Base-by-base conservation (phyloP, 2,113 vertebrate genomes). In the Conger conger region DNA sequence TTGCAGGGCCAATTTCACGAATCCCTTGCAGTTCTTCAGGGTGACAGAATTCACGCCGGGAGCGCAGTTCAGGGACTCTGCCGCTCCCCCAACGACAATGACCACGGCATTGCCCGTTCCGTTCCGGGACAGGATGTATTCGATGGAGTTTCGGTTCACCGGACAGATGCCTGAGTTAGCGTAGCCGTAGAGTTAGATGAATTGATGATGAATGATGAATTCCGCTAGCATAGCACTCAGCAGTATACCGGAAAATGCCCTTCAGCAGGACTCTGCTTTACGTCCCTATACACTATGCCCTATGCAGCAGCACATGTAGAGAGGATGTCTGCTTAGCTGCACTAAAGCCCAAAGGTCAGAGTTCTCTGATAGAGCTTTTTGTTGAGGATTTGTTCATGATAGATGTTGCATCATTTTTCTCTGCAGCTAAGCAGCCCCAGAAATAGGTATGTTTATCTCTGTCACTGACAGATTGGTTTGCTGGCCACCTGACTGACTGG, bases 21-120 rank as follows among this genome's bases (percentile, higher is more conserved):
- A 99, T 85, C 98, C 98, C 89, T 99, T 99, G 27, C 98, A 94
- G 77, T 96, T 96, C 88, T 93, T 97, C 87, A 99, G 90, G 0
- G 95, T 97, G 88, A 99, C 97, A 0, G 93, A 93, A 57, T 98
- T 97, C 90, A 94, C 95, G 84, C 98, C 98, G 0, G 97, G 96
- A 0, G 87, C 92, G 84, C 97, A 97, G 84, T 98, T 94, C 85
- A 99, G 93, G 73, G 98, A 99, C 90, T 99, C 98, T 0, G 98
- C 98, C 0, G 98, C 98, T 0, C 98, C 98, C 20, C 98, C 98
- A 0, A 99, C 95, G 0, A 97, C 98, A 0, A 99, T 99, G 92
- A 99, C 88, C 86, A 99, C 96, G 0, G 97, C 98, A 0, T 99
- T 99, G 77, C 98, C 98, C 0, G 88, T 97, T 82, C 98, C 98